These are phyloP conservation scores for Nothocercus julius DNA, from an alignment of 2,113 vertebrate species.

Conservation along the genomic window DNA sequence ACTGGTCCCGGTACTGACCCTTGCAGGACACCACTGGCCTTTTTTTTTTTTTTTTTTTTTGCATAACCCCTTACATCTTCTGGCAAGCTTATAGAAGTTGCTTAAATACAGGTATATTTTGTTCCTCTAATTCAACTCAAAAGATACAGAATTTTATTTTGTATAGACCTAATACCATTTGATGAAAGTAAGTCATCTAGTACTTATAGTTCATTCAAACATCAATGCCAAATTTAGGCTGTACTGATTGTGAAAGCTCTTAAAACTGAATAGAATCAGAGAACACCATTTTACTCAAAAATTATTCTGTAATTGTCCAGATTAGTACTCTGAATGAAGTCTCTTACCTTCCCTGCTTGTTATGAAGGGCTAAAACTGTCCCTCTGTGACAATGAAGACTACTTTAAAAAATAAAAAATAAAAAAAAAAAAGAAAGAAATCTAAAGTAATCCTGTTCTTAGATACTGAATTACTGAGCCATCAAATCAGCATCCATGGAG, in stretches of 20 bases:
- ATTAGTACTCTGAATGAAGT: conserved; percentile 8
- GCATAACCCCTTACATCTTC: not conserved
- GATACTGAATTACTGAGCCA: conserved; percentile 43
- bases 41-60: not conserved
- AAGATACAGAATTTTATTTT: not conserved
- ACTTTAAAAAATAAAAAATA: not conserved
- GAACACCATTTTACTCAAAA: not conserved
- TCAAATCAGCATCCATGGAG: conserved; percentile 28
- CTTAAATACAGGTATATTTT: not conserved
- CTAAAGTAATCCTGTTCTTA: conserved; percentile 35
- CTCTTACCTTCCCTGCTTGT: not conserved
- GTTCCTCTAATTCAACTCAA: not conserved
- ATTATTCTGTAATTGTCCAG: not conserved
- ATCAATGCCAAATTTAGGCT: not conserved
- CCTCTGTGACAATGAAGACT: conserved; percentile 13
- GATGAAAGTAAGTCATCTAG: not conserved
- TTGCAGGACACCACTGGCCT: too few relatives aligned
- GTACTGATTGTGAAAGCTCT: not conserved
- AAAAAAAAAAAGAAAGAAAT: not conserved
- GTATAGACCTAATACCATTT: not conserved
- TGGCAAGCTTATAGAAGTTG: not conserved
- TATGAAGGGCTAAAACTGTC: conserved; percentile 5
- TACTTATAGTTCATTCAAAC: not conserved
- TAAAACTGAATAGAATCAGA: conserved; percentile 1
- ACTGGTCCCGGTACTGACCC: too few relatives aligned